Base-by-base conservation (phyloP, 2,888 invertebrate species). In the Plagiodera versicolora region DNA sequence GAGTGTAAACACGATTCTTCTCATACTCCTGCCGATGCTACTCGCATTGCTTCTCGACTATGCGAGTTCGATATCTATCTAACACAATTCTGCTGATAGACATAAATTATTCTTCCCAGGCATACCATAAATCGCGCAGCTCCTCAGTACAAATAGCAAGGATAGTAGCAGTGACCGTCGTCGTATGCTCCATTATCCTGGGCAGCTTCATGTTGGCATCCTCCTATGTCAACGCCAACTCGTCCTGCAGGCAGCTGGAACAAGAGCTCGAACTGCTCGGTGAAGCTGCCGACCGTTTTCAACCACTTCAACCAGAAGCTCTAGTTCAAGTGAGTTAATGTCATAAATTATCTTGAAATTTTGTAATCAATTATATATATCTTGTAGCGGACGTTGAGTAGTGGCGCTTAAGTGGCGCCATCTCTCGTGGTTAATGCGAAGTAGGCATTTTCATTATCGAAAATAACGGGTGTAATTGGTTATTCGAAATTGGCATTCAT, bases 91-190 rank as follows among this genome's bases (percentile, higher is more conserved):
- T n/a, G n/a, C n/a, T n/a, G n/a, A n/a, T n/a, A n/a, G n/a, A n/a
- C n/a, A n/a, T n/a, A n/a, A n/a, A n/a, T n/a, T n/a, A n/a, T n/a
- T n/a, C n/a, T n/a, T 74, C 60, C 9, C 83, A 94, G 94, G 94
- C 94, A 53, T 94, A 94, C 82, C 84, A 83, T 72, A 87, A 90
- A 77, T 83, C 83, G 14, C 83, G 86, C 73, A 89, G 91, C 61
- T 86, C 89, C 48, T 87, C 93, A 53, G 91, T 94, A 64, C 93
- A 94, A 82, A 91, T 94, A 65, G 91, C 94, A 24, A 88, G 90
- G 80, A 92, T 94, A 75, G 89, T 90, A 16, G 94, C 92, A 48
- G 83, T 90, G 68, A 94, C 94, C 64, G 86, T 94, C 70, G 88
- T 94, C 69, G 86, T 89, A 0, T 89, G 92, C 60, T 89, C 92